Evolutionary conservation across 2,113 vertebrate genomes (phyloP).

Genomic region (Manacus vitellinus): DNA sequence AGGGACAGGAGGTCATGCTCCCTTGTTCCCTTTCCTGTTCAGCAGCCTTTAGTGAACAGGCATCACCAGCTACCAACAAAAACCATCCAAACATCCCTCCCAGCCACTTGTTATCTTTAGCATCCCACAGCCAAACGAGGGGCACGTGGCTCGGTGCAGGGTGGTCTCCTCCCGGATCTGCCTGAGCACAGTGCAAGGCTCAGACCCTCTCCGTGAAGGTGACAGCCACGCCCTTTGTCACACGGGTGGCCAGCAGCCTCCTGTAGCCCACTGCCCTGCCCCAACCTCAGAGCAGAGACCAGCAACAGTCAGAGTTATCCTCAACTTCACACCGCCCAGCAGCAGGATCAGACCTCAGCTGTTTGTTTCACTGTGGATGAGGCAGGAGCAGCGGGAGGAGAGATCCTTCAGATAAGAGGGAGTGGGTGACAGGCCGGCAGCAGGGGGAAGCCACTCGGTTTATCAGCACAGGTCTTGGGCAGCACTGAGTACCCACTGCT

Average conservation of each 20-base stretch:
- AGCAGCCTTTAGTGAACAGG: background rate
- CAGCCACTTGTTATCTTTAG: fast-evolving
- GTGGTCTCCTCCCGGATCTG: background rate
- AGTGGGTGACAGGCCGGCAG: fast-evolving
- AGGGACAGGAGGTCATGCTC: background rate
- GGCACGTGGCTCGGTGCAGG: fast-evolving
- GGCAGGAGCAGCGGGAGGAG: fast-evolving
- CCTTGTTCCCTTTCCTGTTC: background rate
- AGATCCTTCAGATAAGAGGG: background rate
- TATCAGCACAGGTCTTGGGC: background rate
- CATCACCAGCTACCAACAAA: background rate
- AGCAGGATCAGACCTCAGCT: background rate
- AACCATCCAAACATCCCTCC: fast-evolving
- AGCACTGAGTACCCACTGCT: fast-evolving
- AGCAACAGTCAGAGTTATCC: fast-evolving
- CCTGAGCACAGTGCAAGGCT: fast-evolving
- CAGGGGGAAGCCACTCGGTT: background rate
- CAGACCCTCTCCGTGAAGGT: background rate
- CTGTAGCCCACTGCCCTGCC: fast-evolving
- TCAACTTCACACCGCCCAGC: fast-evolving
- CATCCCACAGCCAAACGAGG: background rate
- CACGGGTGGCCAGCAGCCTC: fast-evolving
- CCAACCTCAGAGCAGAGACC: fast-evolving
- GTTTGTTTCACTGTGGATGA: fast-evolving
- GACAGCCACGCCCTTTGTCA: background rate